Conservation (phyloP, 2,888 invertebrate genomes). For the Teinopalpus imperialis region DNA sequence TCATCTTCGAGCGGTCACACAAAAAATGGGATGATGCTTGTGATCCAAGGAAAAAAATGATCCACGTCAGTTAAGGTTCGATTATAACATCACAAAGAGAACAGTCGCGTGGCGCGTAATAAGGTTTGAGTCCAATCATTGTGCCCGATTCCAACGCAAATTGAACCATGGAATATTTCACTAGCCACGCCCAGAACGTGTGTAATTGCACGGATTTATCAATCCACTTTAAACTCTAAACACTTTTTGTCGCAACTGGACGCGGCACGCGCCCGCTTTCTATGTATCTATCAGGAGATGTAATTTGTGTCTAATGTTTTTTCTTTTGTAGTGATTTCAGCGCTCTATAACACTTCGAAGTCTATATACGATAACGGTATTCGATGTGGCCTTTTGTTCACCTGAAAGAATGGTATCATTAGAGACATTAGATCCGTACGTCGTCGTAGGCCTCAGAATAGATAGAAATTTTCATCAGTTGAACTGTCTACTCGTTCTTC, state of each 20-base stretch:
- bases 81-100: conserved; percentile 53
- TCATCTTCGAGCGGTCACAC: conserved; percentile 18
- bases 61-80: conserved; percentile 41
- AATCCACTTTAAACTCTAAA: conserved; percentile 55
- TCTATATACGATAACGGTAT: conserved; percentile 20
- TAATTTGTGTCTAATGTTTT: conserved; percentile 71
- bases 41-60: conserved; percentile 35
- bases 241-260: conserved; percentile 56
- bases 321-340: conserved; percentile 47
- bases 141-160: conserved; percentile 58
- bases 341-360: conserved; percentile 8
- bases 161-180: conserved; percentile 73
- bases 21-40: conserved; percentile 37
- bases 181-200: conserved; percentile 65
- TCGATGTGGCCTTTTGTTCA: neutral
- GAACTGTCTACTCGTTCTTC: too few species aligned
- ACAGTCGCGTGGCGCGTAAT: conserved; percentile 55
- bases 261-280: conserved; percentile 76
- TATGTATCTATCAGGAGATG: conserved; percentile 56
- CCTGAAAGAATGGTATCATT: too few species aligned
- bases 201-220: conserved; percentile 75
- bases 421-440: too few species aligned
- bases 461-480: too few species aligned
- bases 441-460: too few species aligned
- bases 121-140: conserved; percentile 62